These are phyloP conservation scores for Labroides dimidiatus DNA, from an alignment of 2,797 vertebrate genomes.

Conservation along the genomic window DNA sequence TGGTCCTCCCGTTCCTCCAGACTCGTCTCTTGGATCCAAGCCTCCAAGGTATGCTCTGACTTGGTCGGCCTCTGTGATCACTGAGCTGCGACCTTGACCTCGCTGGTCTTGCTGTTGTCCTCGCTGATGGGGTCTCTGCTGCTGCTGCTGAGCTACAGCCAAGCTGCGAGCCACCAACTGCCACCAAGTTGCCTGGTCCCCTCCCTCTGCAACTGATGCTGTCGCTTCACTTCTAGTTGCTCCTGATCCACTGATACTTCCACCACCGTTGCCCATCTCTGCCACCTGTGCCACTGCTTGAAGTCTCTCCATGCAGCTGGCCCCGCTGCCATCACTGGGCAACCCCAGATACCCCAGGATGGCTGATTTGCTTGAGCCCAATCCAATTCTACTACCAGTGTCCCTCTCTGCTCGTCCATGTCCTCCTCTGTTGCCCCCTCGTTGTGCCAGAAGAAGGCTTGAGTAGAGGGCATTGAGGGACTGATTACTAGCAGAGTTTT, in stretches of 20 bases:
- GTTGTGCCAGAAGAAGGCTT: constrained; percentile 87
- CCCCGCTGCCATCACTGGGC: constrained; percentile 82
- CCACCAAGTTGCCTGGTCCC: constrained; percentile 86
- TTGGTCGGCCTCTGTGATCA: constrained; percentile 80
- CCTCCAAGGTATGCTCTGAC: constrained; percentile 81
- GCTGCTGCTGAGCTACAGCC: constrained; percentile 78
- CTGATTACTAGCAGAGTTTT: constrained; percentile 76
- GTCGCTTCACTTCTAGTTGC: constrained; percentile 60
- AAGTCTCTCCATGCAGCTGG: constrained; percentile 89
- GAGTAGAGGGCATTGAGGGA: constrained; percentile 91
- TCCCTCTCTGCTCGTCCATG: constrained; percentile 68
- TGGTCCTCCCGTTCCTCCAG: constrained; percentile 67
- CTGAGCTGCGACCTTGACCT: constrained; percentile 67
- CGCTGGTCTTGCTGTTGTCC: constrained; percentile 71
- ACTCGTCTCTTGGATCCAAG: constrained; percentile 75
- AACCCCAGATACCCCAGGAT: constrained; percentile 89
- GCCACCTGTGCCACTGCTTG: constrained; percentile 89
- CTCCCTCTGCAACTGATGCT: constrained; percentile 60
- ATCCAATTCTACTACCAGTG: constrained; percentile 50
- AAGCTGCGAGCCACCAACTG: constrained; percentile 84
- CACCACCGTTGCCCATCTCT: constrained; percentile 81
- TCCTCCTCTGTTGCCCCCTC: constrained; percentile 70
- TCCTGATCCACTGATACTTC: constrained; percentile 32
- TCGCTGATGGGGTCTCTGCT: constrained; percentile 68
- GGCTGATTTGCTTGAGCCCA: constrained; percentile 82